Base-by-base conservation (phyloP, 1,140 invertebrate species). In the Colletes gigas region DNA sequence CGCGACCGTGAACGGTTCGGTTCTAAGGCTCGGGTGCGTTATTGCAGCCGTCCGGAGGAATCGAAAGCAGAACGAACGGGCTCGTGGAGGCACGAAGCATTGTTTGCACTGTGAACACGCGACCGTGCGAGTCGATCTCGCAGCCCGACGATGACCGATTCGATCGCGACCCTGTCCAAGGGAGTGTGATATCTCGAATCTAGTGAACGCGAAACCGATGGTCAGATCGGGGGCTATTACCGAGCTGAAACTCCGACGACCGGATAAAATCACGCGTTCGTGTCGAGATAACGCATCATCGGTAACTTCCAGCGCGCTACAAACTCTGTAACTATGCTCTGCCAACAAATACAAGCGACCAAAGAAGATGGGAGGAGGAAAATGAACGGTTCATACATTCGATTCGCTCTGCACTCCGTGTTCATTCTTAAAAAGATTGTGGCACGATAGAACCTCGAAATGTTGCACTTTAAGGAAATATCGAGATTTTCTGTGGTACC, bases 261-360 rank as follows among this genome's bases (percentile, higher is more conserved):
- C 75, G 79, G 83, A 88, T 89, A 89, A 89, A 86, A 89, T 89
- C 77, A 72, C 62, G 50, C 70, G 30, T 71, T 71, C 66, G 55
- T 66, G 74, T 81, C 62, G 41, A 82, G 87, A 82, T 88, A 87
- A 88, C 71, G 60, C 55, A 72, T 78, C 76, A 50, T 77, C 68
- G 52, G 47, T 63, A 57, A 50, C 50, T 65, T 60, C 21, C 14
- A 19, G 30, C 67, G 21, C 17, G 30, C 54, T 55, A 19, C 59
- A 15, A 21, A 14, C n/a, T 9, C 62, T 75, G 30, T 21, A 54
- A 52, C 72, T 52, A 66, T 19, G 10, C 72, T 30, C 15, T 15
- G 4, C n/a, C 14, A 21, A 1, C 21, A 73, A 63, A 69, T 59
- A 77, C 39, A 30, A 39, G 54, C 10, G 39, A 75, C 14, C 4